phyloP scores from a whole-genome alignment of 1,140 invertebrate species.

The Dreissena polymorpha region DNA sequence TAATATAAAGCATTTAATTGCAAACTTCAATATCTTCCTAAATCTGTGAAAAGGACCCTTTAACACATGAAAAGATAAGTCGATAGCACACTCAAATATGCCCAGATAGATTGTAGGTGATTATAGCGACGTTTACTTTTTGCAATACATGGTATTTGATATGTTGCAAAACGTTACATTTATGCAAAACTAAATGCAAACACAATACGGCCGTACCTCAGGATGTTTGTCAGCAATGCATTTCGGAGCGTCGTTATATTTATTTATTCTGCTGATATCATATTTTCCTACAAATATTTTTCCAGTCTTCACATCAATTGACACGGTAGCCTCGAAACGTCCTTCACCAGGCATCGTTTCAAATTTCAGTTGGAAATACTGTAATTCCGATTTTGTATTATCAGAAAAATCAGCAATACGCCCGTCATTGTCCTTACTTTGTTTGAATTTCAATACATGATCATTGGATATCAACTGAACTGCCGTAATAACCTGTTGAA shows the following conservation, averaged over 20 bases:
- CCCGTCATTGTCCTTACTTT: constrained; percentile 89
- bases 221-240: constrained; percentile 83
- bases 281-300: constrained; percentile 85
- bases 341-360: constrained; percentile 87
- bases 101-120: too few relatives aligned
- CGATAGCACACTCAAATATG: too few relatives aligned
- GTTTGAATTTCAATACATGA: constrained; percentile 88
- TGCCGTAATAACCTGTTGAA: constrained; percentile 78
- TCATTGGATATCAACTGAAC: constrained; percentile 84
- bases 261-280: constrained; percentile 93
- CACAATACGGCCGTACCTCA: constrained; percentile 72
- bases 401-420: constrained; percentile 86
- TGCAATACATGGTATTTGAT: too few relatives aligned
- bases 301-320: constrained; percentile 83
- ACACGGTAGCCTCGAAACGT: constrained; percentile 88
- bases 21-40: too few relatives aligned
- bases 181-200: neutral
- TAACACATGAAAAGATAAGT: too few relatives aligned
- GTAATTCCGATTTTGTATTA: constrained; percentile 68
- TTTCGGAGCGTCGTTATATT: constrained; percentile 88
- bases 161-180: too few relatives aligned
- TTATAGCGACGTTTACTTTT: too few relatives aligned
- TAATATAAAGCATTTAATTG: too few relatives aligned
- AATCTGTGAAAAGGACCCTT: too few relatives aligned
- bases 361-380: constrained; percentile 82